phyloP scores from a whole-genome alignment of 2,113 vertebrate species.

The Silurus meridionalis region DNA sequence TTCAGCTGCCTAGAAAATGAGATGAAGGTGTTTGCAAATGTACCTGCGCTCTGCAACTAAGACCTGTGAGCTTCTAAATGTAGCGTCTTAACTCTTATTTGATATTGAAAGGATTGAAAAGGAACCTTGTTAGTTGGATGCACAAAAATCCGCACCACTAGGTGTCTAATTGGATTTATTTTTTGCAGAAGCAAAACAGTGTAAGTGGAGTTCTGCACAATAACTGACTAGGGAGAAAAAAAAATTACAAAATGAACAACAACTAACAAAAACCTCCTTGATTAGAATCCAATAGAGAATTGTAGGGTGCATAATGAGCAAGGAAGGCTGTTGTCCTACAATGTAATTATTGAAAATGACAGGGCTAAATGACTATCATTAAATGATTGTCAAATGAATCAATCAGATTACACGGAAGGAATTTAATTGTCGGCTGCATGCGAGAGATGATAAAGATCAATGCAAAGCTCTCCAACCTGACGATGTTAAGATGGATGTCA shows the following conservation, averaged over 20 bases:
- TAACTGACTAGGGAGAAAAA: neutral
- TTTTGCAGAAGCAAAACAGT: neutral
- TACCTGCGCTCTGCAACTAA: neutral
- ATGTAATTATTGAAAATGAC: conserved; percentile 27
- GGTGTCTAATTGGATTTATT: neutral
- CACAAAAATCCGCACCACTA: neutral
- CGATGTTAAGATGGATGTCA: conserved; percentile 10
- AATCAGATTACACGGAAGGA: neutral
- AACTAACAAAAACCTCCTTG: neutral
- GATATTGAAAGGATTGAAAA: neutral
- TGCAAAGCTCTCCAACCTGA: neutral
- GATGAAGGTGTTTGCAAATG: neutral
- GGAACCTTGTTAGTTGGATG: neutral
- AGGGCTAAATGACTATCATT: neutral
- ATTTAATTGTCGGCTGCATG: conserved; percentile 28
- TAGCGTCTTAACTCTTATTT: neutral
- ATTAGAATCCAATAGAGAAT: conserved; percentile 1
- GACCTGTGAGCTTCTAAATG: neutral
- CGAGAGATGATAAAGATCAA: conserved; percentile 16
- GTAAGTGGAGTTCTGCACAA: neutral
- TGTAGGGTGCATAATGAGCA: neutral
- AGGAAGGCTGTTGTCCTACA: neutral
- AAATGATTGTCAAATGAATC: conserved; percentile 22
- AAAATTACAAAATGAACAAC: neutral
- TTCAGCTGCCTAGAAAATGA: neutral